Percentiles rank a stretch among this genome's conserved stretches.
phyloP scores from a whole-genome alignment of 2,888 invertebrate genomes.

The Troglohyphantes excavatus region DNA sequence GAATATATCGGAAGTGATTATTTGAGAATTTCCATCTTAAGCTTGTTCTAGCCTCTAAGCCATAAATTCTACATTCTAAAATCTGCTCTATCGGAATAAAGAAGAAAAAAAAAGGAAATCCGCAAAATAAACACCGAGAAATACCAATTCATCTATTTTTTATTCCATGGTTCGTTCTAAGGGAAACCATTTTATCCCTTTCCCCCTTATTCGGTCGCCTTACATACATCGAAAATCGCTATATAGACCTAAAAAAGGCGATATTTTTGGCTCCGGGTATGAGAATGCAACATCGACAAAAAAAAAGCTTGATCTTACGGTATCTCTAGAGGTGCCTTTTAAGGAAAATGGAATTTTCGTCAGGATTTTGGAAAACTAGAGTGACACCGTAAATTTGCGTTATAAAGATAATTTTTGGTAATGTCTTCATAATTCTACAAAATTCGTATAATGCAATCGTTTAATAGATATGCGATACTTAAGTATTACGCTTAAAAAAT shows the following conservation, averaged over 20 bases:
- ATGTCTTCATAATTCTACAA: no score
- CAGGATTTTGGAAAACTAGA: neutral
- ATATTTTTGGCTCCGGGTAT: slow-evolving; percentile 27
- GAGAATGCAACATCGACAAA: slow-evolving; percentile 40
- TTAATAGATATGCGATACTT: no score
- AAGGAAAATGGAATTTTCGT: neutral
- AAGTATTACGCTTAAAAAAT: no score
- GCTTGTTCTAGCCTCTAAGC: neutral
- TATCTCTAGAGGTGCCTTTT: neutral
- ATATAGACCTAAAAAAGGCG: slow-evolving; percentile 42
- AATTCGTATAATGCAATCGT: no score
- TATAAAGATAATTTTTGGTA: no score
- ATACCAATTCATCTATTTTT: slow-evolving; percentile 30
- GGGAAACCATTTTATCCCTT: slow-evolving; percentile 31
- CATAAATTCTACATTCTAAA: neutral
- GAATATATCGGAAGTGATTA: no score
- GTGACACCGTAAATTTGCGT: no score
- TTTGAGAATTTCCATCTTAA: no score
- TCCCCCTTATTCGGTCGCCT: slow-evolving; percentile 26
- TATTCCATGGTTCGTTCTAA: slow-evolving; percentile 4
- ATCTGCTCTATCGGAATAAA: neutral
- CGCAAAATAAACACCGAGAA: slow-evolving; percentile 19
- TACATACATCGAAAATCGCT: slow-evolving; percentile 64
- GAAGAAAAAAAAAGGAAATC: neutral
- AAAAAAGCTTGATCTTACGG: slow-evolving; percentile 21